A percentile compares a stretch with the other conserved stretches of the same genome.
phyloP scores from a whole-genome alignment of 2,113 vertebrate genomes.

The Opisthocomus hoazin region DNA sequence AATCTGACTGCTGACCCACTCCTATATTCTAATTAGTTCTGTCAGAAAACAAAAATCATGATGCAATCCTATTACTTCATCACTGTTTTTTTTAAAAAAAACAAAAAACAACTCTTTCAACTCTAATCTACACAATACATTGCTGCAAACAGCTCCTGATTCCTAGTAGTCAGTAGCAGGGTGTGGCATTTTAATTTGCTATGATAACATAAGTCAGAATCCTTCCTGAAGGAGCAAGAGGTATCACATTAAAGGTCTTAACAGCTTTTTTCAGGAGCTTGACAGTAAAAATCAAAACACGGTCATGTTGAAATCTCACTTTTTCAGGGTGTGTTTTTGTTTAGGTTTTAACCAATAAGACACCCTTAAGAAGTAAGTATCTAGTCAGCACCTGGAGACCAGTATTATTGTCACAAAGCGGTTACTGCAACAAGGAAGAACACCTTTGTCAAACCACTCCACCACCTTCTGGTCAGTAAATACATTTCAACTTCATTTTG shows the following conservation, averaged over 20 bases:
- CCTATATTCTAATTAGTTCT: conserved; percentile 2
- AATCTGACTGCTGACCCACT: conserved; percentile 2
- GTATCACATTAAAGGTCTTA: not conserved
- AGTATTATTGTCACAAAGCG: not conserved
- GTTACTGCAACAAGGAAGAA: not conserved
- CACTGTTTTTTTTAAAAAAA: not conserved
- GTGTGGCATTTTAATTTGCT: not conserved
- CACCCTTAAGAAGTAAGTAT: not conserved
- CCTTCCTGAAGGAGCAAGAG: not conserved
- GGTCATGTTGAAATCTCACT: not conserved
- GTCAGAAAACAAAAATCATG: conserved; percentile 33
- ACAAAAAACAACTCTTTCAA: not conserved
- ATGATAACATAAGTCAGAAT: not conserved
- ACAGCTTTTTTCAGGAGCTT: not conserved
- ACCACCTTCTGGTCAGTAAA: not conserved
- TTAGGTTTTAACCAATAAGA: not conserved
- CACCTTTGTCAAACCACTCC: not conserved
- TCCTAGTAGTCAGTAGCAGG: not conserved
- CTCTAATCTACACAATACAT: not conserved
- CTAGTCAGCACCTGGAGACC: not conserved
- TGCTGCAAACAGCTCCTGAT: not conserved
- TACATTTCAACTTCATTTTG: not conserved
- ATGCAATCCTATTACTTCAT: not conserved
- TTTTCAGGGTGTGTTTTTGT: not conserved
- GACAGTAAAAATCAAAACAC: not conserved